Evolutionary conservation across 1,140 invertebrate genomes (phyloP).

Genomic region (Leptopilina boulardi): DNA sequence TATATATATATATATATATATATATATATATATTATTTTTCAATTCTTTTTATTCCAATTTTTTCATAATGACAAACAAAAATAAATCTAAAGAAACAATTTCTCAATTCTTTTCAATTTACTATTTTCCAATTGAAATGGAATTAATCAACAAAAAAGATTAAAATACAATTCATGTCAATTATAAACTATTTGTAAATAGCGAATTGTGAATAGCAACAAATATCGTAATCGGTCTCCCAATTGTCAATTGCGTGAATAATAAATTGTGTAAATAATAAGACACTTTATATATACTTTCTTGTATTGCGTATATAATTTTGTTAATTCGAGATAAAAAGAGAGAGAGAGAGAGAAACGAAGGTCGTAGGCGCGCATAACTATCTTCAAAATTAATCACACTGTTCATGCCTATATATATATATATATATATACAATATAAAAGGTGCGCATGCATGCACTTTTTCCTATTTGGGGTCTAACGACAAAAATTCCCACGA

Average conservation of each 20-base stretch:
- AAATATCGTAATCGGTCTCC: too few relatives aligned
- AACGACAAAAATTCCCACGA: conserved; percentile 32
- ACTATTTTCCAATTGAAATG: too few relatives aligned
- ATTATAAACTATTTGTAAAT: too few relatives aligned
- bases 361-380: neutral
- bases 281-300: neutral
- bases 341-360: neutral
- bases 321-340: neutral
- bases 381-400: conserved; percentile 6
- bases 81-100: too few relatives aligned
- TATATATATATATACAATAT: too few relatives aligned
- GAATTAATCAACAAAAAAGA: too few relatives aligned
- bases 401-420: neutral
- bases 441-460: neutral
- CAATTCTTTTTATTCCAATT: neutral
- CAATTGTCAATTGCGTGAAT: neutral
- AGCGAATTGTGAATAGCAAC: too few relatives aligned
- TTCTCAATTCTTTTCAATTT: too few relatives aligned
- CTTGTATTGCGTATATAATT: neutral
- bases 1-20: neutral
- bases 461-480: neutral
- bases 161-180: too few relatives aligned
- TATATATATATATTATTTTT: neutral
- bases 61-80: too few relatives aligned
- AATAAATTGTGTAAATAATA: neutral